These are phyloP conservation scores for Fragum whitleyi DNA, from an alignment of 2,888 invertebrate species.

Conservation along the genomic window DNA sequence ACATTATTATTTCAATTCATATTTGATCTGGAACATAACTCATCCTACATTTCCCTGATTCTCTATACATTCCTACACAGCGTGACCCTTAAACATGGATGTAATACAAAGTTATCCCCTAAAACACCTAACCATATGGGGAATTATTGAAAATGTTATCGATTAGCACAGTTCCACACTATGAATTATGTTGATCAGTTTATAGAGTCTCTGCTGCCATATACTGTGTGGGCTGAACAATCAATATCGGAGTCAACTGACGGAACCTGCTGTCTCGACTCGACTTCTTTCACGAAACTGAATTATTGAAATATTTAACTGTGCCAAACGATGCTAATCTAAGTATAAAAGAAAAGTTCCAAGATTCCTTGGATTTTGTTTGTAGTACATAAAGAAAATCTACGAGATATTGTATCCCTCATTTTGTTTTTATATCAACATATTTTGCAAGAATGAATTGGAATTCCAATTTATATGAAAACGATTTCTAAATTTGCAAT, in stretches of 20 bases:
- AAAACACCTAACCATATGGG: neutral
- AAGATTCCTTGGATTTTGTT: no score
- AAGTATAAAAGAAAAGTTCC: no score
- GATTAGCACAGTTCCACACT: neutral
- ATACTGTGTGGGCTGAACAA: neutral
- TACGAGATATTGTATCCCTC: no score
- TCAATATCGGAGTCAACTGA: neutral
- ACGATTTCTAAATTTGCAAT: no score
- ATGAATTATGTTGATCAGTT: conserved; percentile 4
- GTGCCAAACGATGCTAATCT: no score
- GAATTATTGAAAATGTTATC: neutral
- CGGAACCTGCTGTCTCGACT: neutral
- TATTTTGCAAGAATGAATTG: no score
- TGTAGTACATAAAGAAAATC: no score
- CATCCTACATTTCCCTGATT: neutral
- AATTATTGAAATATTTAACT: no score
- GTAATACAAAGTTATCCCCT: neutral
- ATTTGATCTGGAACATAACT: neutral
- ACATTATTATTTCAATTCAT: neutral
- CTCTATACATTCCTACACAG: neutral
- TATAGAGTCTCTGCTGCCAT: neutral
- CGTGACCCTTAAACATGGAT: neutral
- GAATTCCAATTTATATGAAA: no score
- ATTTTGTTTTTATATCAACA: no score
- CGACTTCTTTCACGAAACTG: no score